Conservation (phyloP, 1,140 invertebrate genomes). For the Drosophila lacteicornis region DNA sequence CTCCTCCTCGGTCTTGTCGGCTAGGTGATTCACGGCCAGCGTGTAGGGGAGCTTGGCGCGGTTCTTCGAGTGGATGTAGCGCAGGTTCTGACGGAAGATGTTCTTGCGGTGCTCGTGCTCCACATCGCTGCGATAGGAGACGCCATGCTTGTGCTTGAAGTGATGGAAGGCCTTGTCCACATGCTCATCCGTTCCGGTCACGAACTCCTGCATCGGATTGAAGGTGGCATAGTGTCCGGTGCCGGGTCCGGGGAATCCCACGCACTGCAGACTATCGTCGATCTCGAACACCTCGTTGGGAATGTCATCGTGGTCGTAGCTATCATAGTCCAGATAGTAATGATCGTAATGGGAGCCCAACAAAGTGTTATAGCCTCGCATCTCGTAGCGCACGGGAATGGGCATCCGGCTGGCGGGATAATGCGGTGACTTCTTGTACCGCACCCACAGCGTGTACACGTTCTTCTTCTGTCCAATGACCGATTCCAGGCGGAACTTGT, state of each 20-base stretch:
- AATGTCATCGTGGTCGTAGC: constrained; percentile 89
- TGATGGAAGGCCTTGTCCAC: constrained; percentile 91
- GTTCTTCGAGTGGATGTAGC: constrained; percentile 94
- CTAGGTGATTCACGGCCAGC: constrained; percentile 94
- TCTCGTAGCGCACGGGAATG: constrained; percentile 93
- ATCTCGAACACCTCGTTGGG: constrained; percentile 89
- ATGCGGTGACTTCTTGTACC: constrained; percentile 87
- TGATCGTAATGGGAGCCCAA: constrained; percentile 98
- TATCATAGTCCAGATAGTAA: constrained; percentile 94
- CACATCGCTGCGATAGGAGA: constrained; percentile 87
- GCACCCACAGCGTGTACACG: constrained; percentile 94
- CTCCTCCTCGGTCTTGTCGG: constrained; percentile 93
- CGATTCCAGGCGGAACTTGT: constrained; percentile 91
- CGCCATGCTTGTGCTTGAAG: constrained; percentile 91
- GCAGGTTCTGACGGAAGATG: constrained; percentile 95
- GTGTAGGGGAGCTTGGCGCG: constrained; percentile 90
- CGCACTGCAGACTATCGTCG: constrained; percentile 89
- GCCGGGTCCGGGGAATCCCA: constrained; percentile 95
- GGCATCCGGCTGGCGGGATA: constrained; percentile 85
- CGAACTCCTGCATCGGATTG: constrained; percentile 97
- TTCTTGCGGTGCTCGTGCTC: constrained; percentile 91
- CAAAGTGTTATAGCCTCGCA: constrained; percentile 96
- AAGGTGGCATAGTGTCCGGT: constrained; percentile 91
- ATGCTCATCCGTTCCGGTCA: constrained; percentile 90
- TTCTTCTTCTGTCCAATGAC: constrained; percentile 92